These are phyloP conservation scores for Drosophila mojavensis DNA, from an alignment of 1,140 invertebrate genomes.

Conservation along the genomic window DNA sequence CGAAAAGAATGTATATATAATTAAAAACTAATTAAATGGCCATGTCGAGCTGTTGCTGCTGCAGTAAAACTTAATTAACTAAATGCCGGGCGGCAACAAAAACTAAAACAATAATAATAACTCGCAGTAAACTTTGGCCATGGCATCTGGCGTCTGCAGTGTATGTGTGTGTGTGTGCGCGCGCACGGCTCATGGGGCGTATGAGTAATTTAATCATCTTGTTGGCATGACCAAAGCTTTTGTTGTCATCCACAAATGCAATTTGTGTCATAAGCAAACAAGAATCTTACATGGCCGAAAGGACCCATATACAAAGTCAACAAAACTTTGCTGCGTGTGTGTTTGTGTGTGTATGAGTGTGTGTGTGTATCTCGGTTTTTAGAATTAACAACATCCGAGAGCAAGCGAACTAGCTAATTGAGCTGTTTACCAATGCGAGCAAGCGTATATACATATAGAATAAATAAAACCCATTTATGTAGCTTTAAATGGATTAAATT, in stretches of 20 bases:
- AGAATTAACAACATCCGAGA: not conserved
- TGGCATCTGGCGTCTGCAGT: constrained; percentile 20
- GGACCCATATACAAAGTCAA: constrained; percentile 55
- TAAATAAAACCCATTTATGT: not conserved
- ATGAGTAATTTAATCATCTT: constrained; percentile 80
- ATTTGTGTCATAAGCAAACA: constrained; percentile 74
- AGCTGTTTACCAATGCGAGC: constrained; percentile 1
- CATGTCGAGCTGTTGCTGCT: constrained; percentile 48
- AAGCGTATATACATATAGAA: not conserved
- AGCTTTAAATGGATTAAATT: not conserved
- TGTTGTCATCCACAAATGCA: constrained; percentile 78
- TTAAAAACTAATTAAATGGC: constrained; percentile 79
- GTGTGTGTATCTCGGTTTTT: constrained; percentile 14
- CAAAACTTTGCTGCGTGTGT: constrained; percentile 42
- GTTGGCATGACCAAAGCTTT: constrained; percentile 64
- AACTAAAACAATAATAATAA: constrained; percentile 60
- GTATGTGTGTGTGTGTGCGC: constrained; percentile 11
- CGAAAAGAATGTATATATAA: constrained; percentile 64
- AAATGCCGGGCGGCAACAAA: constrained; percentile 54
- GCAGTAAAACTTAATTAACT: constrained; percentile 78
- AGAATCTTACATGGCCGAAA: constrained; percentile 47
- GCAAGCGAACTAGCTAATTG: constrained; percentile 7
- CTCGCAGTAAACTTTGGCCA: constrained; percentile 43
- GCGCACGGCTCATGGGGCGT: constrained; percentile 58
- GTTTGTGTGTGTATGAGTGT: not conserved